phyloP scores from a whole-genome alignment of 35 echinoderm and acorn worm species.

The Chiridota heheva region DNA sequence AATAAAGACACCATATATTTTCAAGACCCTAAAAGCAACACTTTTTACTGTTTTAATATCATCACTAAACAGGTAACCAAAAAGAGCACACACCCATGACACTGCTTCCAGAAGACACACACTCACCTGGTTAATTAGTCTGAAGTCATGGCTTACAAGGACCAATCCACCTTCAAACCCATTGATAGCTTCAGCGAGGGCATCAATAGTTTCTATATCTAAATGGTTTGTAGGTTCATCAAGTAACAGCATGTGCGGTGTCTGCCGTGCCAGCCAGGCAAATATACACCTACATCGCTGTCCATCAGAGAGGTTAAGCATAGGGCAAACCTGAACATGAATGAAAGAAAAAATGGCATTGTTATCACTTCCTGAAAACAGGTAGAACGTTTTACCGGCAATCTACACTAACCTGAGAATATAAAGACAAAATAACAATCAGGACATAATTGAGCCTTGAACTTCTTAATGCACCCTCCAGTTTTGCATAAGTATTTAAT shows the following conservation, averaged over 20 bases:
- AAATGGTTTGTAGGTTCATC: conserved; percentile 99
- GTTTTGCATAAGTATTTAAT: too few species aligned
- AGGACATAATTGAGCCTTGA: too few species aligned
- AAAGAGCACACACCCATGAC: too few species aligned
- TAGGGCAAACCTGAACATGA: conserved; percentile 71
- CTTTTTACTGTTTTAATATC: too few species aligned
- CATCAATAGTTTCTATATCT: conserved; percentile 98
- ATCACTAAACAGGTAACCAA: too few species aligned
- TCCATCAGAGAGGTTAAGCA: conserved; percentile 91
- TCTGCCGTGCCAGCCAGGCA: conserved; percentile 78
- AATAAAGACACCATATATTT: conserved; percentile 7
- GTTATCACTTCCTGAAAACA: background rate
- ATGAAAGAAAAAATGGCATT: conserved; percentile 1
- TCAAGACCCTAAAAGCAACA: too few species aligned
- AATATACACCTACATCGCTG: conserved; percentile 93
- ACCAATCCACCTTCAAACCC: conserved; percentile 86
- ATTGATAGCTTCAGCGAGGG: conserved; percentile 97
- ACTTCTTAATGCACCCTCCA: too few species aligned
- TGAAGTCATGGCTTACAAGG: conserved; percentile 98
- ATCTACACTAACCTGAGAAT: too few species aligned
- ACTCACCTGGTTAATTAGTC: conserved; percentile 95
- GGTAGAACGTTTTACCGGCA: too few species aligned
- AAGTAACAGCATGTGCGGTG: conserved; percentile 83
- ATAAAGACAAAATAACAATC: too few species aligned
- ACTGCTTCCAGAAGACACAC: background rate